A percentile compares a stretch with the other conserved stretches of the same genome.
Evolutionary conservation across 1,140 invertebrate species (phyloP).

Genomic region (Zophobas atratus): DNA sequence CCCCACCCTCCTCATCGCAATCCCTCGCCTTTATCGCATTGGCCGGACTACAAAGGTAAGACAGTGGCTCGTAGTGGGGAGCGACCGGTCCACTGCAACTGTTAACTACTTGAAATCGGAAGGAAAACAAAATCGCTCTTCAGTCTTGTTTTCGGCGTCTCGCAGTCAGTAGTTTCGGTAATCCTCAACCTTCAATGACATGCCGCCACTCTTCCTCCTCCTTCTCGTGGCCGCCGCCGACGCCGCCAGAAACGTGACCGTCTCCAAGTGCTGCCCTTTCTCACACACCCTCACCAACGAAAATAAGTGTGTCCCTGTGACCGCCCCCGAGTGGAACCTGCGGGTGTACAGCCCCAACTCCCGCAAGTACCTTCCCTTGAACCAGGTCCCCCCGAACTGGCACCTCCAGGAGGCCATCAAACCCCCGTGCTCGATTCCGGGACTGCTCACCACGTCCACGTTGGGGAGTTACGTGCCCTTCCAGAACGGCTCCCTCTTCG

Average conservation of each 20-base stretch:
- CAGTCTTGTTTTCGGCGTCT: neutral
- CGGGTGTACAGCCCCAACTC: too few relatives aligned
- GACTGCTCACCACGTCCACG: too few relatives aligned
- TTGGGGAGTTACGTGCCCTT: too few relatives aligned
- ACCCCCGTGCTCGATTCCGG: conserved; percentile 49
- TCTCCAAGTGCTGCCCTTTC: conserved; percentile 57
- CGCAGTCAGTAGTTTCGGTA: neutral
- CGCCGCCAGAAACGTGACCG: conserved; percentile 45
- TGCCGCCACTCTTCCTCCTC: neutral
- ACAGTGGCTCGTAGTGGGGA: conserved; percentile 22
- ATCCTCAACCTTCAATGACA: neutral
- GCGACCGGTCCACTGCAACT: conserved; percentile 28
- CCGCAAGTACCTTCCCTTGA: too few relatives aligned
- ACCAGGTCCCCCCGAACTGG: conserved; percentile 56
- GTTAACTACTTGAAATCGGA: conserved; percentile 32
- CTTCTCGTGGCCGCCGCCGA: neutral
- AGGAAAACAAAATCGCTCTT: conserved; percentile 12
- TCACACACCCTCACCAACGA: conserved; percentile 51
- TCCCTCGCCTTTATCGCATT: neutral
- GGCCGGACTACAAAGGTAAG: conserved; percentile 12
- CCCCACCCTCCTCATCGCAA: too few relatives aligned
- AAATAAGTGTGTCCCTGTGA: neutral
- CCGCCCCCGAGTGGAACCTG: too few relatives aligned
- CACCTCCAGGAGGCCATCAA: conserved; percentile 52
- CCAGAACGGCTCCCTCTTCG: too few relatives aligned